Base-by-base conservation (phyloP, 2,888 invertebrate species). In the Euplagia quadripunctaria region DNA sequence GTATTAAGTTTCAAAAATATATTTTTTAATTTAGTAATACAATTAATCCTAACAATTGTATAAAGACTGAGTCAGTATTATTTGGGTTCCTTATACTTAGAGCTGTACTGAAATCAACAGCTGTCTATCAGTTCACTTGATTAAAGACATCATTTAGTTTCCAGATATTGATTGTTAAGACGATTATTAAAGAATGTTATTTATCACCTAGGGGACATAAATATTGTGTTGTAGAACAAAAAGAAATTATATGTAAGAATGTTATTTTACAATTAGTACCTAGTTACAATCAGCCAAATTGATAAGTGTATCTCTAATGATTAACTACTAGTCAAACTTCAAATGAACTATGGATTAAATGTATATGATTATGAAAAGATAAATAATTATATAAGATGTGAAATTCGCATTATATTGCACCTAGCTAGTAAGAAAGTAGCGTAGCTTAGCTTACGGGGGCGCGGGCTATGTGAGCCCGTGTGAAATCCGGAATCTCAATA, bases 381-480 rank as follows among this genome's bases (percentile, higher is more conserved):
- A 86, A 84, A 87, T 85, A 87, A 78, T 79, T 86, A 85, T 83
- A 72, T 90, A 90, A 90, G 85, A 90, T 83, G 87, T 88, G 86
- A 88, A 85, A 91, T 91, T 90, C 87, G 92, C 92, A 93, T 93
- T 92, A 91, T 94, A 94, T 91, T 93, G 95, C 95, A 95, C 95
- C 90, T 95, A 95, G 94, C 68, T 85, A 81, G 79, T 94, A 94
- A 94, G 93, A 78, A 89, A 86, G 91, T 94, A 92, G 93, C 84
- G 91, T 94, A 94, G 93, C 77, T 83, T 78, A 89, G 91, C 89
- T 88, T 76, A 78, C 58, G 87, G 85, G 86, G 91, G 85, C 81
- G 76, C 87, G 90, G 91, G 88, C 90, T 86, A 84, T n/a, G 81
- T 85, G 88, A 61, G 83, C 70, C n/a, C 46, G 12, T 43, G 43